Evolutionary conservation across 2,113 vertebrate species (phyloP), one percentile per base, ranked within the genome.

Genomic region (Halichoerus grypus): DNA sequence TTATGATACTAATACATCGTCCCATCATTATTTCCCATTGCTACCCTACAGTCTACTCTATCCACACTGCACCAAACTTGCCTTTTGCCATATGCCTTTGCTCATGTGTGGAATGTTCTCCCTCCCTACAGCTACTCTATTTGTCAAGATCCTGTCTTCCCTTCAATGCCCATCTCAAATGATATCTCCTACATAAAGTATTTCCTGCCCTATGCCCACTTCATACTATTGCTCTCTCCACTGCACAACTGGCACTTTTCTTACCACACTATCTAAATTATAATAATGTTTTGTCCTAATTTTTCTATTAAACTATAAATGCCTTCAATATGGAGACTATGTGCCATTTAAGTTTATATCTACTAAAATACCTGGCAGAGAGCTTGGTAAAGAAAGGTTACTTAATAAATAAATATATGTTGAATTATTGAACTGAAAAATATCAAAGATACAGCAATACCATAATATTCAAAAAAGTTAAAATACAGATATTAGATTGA

Each of bases 301-400:
- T 89, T 83, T 79, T 91, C 88, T 59, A 71, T 26, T 63, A 86
- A 94, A 92, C 11, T 76, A 36, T 65, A 83, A 77, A 46, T 53
- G 59, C 21, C 26, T 89, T 95, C 91, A 76, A 19, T 42, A 95
- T 28, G 84, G 53, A 74, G 57, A 89, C 19, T 19, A 42, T 24
- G 42, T 39, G 18, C 15, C 61, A 87, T 33, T 79, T 76, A 85
- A 74, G 4, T 57, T 95, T 79, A 57, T 39, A 79, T 33, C 33
- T 19, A 72, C 57, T 65, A 83, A 51, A 49, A 80, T 51, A 88
- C 9, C 18, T 94, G 71, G 53, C 14, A 83, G 7, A 57, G 9
- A 83, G 39, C 51, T 80, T 61, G 28, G 28, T 21, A 87, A 5
- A 92, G 14, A 84, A 46, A 21, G 63, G 49, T 55, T 74, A 61